These are phyloP conservation scores for Chionoecetes opilio DNA, from an alignment of 1,140 invertebrate genomes.

Conservation along the genomic window DNA sequence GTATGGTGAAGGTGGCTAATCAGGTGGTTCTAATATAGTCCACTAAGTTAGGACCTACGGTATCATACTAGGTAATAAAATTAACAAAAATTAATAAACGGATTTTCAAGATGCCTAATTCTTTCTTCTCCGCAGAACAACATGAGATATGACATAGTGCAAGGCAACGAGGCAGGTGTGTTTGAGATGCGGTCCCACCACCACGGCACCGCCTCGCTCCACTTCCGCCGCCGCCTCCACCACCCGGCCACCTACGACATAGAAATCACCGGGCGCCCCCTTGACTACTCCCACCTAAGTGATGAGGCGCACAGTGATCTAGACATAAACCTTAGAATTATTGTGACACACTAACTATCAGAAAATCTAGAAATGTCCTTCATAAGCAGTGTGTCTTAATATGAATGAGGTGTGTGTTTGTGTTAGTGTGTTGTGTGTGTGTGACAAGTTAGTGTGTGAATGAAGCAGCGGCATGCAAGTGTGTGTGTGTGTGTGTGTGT, in stretches of 20 bases:
- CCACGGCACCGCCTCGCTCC: slow-evolving; percentile 87
- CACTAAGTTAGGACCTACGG: no score
- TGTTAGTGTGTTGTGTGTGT: slow-evolving; percentile 37
- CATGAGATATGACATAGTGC: slow-evolving; percentile 88
- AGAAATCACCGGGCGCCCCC: slow-evolving; percentile 84
- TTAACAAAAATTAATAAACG: no score
- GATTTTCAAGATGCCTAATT: no score
- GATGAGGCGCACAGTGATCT: slow-evolving; percentile 76
- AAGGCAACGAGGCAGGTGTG: slow-evolving; percentile 87
- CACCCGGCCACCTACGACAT: slow-evolving; percentile 86
- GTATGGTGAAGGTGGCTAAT: no score
- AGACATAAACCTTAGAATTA: slow-evolving; percentile 78
- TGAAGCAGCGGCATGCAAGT: not conserved
- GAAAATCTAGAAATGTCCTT: not conserved
- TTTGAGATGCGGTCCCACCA: slow-evolving; percentile 88
- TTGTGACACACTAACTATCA: slow-evolving; percentile 68
- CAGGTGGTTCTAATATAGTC: no score
- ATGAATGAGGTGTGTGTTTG: no score
- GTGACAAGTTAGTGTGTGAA: not conserved
- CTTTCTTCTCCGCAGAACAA: slow-evolving; percentile 84
- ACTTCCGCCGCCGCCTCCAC: slow-evolving; percentile 87
- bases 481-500: not conserved
- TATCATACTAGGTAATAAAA: no score
- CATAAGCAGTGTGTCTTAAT: slow-evolving; percentile 32
- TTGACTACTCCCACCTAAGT: slow-evolving; percentile 76